Evolutionary conservation across 2,888 invertebrate species (phyloP).

Genomic region (Cerceris rybyensis): DNA sequence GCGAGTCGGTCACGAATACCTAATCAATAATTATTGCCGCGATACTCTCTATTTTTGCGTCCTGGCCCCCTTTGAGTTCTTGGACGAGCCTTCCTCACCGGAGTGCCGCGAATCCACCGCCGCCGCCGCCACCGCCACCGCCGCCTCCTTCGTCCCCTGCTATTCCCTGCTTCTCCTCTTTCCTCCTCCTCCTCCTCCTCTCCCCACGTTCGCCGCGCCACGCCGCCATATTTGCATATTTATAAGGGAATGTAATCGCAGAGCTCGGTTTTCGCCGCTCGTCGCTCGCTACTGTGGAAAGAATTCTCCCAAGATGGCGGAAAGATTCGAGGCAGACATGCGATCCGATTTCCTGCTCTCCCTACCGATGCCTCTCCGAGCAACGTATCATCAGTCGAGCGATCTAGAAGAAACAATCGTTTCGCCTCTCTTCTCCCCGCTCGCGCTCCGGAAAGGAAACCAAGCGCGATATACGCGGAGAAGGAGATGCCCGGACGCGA

Average conservation of each 20-base stretch:
- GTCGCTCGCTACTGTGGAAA: constrained; percentile 73
- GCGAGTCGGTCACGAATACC: constrained; percentile 77
- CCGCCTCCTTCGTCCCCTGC: constrained; percentile 44
- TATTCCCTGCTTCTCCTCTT: constrained; percentile 38
- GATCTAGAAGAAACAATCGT: constrained; percentile 73
- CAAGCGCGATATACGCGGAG: too few relatives aligned
- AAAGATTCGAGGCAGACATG: constrained; percentile 81
- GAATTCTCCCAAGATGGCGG: constrained; percentile 80
- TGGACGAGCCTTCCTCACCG: constrained; percentile 38
- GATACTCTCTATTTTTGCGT: constrained; percentile 77
- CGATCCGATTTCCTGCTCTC: constrained; percentile 79
- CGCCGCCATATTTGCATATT: constrained; percentile 80
- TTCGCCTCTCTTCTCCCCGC: constrained; percentile 34
- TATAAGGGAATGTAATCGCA: constrained; percentile 81
- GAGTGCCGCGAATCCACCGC: constrained; percentile 55
- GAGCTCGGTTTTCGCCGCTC: constrained; percentile 80
- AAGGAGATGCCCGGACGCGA: too few relatives aligned
- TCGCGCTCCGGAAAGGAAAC: too few relatives aligned
- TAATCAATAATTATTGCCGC: constrained; percentile 80
- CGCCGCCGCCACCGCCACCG: constrained; percentile 26
- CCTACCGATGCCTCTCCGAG: constrained; percentile 38
- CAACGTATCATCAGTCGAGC: constrained; percentile 69
- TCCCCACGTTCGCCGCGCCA: constrained; percentile 62
- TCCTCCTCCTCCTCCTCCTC: constrained; percentile 36
- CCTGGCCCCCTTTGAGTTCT: constrained; percentile 55